Evolutionary conservation across 2,888 invertebrate species (phyloP), one percentile per base, ranked within the genome.

Genomic region (Plutella xylostella): DNA sequence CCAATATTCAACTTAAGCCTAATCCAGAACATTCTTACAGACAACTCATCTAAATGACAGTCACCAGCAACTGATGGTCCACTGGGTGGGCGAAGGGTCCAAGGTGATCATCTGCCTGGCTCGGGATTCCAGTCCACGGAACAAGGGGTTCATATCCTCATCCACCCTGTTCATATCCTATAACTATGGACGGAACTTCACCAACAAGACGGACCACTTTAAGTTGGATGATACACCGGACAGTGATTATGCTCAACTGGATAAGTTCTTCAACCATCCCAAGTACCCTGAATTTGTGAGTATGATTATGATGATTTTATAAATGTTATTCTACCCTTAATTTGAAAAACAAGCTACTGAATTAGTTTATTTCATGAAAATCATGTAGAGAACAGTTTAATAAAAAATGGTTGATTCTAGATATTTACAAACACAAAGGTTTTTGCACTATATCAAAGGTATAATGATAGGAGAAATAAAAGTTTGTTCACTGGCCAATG

Each of bases 1-100:
- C n/a, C n/a, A n/a, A n/a, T n/a, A n/a, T n/a, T n/a, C n/a, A 4
- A 28, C 28, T 12, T 6, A 9, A 28, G 3, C n/a, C 3, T 4
- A 22, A 28, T 12, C n/a, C n/a, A 28, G 28, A 28, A 3, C 28
- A 19, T 37, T 18, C 37, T 20, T 33, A 80, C 86, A 95, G 95
- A 88, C 90, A 43, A 90, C 88, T 51, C 82, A 87, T 47, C 83
- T 96, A 18, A 92, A 94, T 74, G 95, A 96, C 74, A 90, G 89
- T 51, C 96, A 96, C 66, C 92, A 93, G 60, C 93, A 94, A 66
- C 74, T 96, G 59, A 92, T 96, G 88, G 94, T 96, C 9, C 94
- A 95, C 71, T 96, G 96, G 96, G 92, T 94, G 11, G 95, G 96
- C 20, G 92, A 93, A 69, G 90, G 91, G 17, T 93, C 93, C 49